Base-by-base conservation (phyloP, 2,888 invertebrate genomes). In the Tanytarsus gracilentus region DNA sequence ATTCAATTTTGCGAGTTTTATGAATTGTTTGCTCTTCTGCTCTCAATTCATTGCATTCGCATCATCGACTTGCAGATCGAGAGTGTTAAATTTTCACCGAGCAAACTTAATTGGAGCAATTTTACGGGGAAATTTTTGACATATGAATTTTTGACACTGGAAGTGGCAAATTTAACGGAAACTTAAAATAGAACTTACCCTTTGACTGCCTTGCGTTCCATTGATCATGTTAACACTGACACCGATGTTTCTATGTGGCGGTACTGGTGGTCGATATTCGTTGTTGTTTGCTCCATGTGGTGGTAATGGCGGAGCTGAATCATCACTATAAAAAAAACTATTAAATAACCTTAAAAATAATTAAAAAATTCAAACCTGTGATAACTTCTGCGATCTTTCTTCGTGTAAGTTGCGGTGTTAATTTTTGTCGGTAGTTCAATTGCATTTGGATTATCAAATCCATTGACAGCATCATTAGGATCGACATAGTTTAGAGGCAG, bases 231-330 rank as follows among this genome's bases (percentile, higher is more conserved):
- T 79, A 33, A 77, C 73, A 66, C 79, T 78, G 58, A 80, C 76
- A 21, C 81, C 80, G 33, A 86, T 79, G 73, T 85, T 87, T 65
- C 90, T 78, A 70, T 91, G 91, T 27, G 89, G 92, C 21, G 91
- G 91, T 61, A 91, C 88, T n/a, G 90, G 90, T 4, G 91, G 90
- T 65, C 86, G 81, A 75, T 91, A 90, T 65, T 88, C 87, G 66
- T 82, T 81, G 68, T 77, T 74, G 71, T 72, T 74, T 70, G 70
- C 64, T 16, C 76, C 78, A 65, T 78, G 79, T 2, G 77, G 80
- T 59, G 78, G 78, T 58, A 77, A 68, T 18, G 77, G 78, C 53
- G 76, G 76, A 27, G 77, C 76, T 27, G 44, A 23, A 3, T 27
- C 29, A 44, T 72, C 72, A 36, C 74, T 75, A 68, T 76, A n/a